phyloP scores from a whole-genome alignment of 2,113 vertebrate genomes.

The Symphodus melops region DNA sequence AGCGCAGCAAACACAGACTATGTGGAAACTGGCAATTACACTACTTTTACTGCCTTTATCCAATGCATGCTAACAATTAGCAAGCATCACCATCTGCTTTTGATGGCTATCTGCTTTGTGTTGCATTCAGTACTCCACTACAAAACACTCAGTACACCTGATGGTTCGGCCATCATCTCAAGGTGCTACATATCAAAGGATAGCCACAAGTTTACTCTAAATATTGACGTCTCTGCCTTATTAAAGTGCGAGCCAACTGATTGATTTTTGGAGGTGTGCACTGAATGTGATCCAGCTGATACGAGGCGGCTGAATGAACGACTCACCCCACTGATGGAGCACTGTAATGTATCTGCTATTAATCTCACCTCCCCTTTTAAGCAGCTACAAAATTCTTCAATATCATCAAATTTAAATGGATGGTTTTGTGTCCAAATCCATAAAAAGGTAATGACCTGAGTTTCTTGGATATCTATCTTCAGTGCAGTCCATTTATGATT shows the following conservation, averaged over 20 bases:
- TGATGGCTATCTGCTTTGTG: no score
- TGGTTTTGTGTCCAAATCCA: no score
- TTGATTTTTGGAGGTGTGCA: slow-evolving; percentile 52
- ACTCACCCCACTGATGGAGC: slow-evolving; percentile 43
- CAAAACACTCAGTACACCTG: slow-evolving; percentile 6
- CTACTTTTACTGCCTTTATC: no score
- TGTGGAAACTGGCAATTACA: no score
- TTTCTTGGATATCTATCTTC: neutral
- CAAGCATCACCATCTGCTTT: no score
- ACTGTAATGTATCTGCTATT: slow-evolving; percentile 65
- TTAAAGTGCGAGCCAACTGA: slow-evolving; percentile 11
- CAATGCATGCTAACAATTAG: no score
- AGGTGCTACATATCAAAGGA: slow-evolving; percentile 35
- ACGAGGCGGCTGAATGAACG: slow-evolving; percentile 34
- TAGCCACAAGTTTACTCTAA: no score
- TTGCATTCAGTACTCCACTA: no score
- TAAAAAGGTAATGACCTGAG: no score
- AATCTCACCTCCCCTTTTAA: slow-evolving; percentile 66
- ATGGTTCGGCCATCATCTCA: slow-evolving; percentile 42
- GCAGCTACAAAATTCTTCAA: slow-evolving; percentile 53
- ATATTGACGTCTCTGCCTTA: no score
- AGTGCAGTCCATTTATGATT: slow-evolving; percentile 32
- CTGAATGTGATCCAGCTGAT: slow-evolving; percentile 32
- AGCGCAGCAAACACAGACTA: no score
- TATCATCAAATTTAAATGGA: slow-evolving; percentile 20